These are phyloP conservation scores for Anorthoa munda DNA, from an alignment of 2,888 invertebrate genomes.

Conservation along the genomic window DNA sequence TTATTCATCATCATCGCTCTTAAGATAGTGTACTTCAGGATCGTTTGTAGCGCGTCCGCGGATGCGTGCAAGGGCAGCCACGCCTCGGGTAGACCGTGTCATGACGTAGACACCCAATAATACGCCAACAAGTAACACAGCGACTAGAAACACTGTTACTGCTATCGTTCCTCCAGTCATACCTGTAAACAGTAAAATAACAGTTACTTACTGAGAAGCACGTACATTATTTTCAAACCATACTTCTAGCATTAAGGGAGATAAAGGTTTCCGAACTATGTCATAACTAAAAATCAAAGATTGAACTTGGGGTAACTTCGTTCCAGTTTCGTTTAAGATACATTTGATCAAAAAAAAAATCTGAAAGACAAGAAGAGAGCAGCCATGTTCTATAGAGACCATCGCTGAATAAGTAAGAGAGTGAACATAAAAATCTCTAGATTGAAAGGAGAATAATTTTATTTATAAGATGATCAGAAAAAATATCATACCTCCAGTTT, in stretches of 20 bases:
- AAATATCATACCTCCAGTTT: slow-evolving; percentile 44
- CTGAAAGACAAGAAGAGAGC: too few relatives aligned
- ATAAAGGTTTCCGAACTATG: too few relatives aligned
- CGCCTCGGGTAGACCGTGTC: slow-evolving; percentile 69
- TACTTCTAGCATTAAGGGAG: too few relatives aligned
- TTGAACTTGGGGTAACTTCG: not conserved
- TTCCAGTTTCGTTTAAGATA: not conserved
- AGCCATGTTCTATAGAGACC: too few relatives aligned
- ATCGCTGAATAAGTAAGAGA: not conserved
- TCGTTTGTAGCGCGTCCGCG: slow-evolving; percentile 73
- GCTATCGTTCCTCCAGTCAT: slow-evolving; percentile 67
- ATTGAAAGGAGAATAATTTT: not conserved
- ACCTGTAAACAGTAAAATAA: slow-evolving; percentile 60
- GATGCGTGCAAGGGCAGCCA: slow-evolving; percentile 71
- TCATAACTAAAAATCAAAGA: not conserved
- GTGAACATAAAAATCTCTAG: not conserved
- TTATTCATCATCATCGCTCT: slow-evolving; percentile 76
- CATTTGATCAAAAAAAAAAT: not conserved
- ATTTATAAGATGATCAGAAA: not conserved
- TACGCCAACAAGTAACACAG: slow-evolving; percentile 47
- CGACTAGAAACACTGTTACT: slow-evolving; percentile 68
- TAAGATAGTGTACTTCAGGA: slow-evolving; percentile 83
- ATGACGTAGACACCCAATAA: slow-evolving; percentile 58
- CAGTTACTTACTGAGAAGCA: not conserved
- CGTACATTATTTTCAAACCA: not conserved